Conservation (phyloP, 2,113 vertebrate genomes). For the Boulengeromyrus knoepffleri region DNA sequence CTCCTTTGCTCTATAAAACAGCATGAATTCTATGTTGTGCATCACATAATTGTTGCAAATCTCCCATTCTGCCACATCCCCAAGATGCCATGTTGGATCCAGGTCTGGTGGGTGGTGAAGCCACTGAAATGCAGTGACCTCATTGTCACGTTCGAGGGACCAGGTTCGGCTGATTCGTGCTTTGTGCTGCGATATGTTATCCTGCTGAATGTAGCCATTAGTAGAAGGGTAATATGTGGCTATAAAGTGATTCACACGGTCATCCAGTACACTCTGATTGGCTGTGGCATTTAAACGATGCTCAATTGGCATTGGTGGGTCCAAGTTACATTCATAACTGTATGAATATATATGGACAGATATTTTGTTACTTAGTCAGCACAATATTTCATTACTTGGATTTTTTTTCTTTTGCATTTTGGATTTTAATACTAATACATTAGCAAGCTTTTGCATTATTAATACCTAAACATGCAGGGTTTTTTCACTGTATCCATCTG, state of each 20-base stretch:
- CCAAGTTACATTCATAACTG: background rate
- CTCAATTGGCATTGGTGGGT: background rate
- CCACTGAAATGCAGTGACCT: background rate
- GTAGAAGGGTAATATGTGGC: background rate
- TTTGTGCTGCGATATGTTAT: background rate
- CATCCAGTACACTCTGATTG: background rate
- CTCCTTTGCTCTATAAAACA: background rate
- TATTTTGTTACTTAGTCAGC: background rate
- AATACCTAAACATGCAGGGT: background rate
- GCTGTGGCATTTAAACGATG: background rate
- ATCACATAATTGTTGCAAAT: background rate
- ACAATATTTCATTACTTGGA: background rate
- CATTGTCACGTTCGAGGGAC: background rate
- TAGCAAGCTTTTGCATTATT: background rate
- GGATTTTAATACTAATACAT: background rate
- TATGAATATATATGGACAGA: background rate
- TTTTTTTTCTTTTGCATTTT: background rate
- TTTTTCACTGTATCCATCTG: background rate
- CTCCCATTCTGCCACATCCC: background rate
- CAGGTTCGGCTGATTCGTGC: background rate
- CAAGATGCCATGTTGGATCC: background rate
- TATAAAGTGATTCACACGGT: background rate
- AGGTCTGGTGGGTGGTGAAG: background rate
- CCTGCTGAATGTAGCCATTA: background rate
- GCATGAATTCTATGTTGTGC: background rate